Percentiles rank a stretch among this genome's conserved stretches.
These are phyloP conservation scores for Ligdia adustata DNA, from an alignment of 2,888 invertebrate genomes.

Conservation along the genomic window DNA sequence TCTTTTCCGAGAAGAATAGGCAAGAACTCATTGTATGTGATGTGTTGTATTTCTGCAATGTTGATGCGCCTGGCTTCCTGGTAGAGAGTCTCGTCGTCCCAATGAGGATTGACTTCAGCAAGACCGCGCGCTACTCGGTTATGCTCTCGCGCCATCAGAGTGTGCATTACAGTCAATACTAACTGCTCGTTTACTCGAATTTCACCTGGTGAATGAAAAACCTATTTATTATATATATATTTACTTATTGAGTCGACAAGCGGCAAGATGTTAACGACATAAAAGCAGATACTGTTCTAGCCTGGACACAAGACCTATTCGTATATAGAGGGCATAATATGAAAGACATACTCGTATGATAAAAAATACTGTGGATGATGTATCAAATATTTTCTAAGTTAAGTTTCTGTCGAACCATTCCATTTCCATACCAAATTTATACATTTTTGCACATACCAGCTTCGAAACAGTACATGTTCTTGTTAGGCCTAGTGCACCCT, in stretches of 20 bases:
- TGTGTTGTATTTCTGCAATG: constrained; percentile 94
- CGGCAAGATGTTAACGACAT: too few species aligned
- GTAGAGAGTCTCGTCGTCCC: constrained; percentile 96
- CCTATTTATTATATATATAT: too few species aligned
- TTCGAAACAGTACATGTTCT: constrained; percentile 96
- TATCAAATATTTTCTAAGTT: too few species aligned
- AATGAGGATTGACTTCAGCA: constrained; percentile 93
- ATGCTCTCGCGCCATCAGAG: constrained; percentile 95
- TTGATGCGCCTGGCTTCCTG: constrained; percentile 94
- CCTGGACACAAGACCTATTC: too few species aligned
- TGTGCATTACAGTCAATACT: constrained; percentile 95
- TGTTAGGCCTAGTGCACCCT: constrained; percentile 95
- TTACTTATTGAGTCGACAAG: too few species aligned
- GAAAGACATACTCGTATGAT: too few species aligned
- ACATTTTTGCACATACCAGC: constrained; percentile 89
- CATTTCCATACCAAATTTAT: too few species aligned
- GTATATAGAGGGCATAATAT: too few species aligned
- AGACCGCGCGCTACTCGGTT: constrained; percentile 92
- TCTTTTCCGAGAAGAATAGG: constrained; percentile 95
- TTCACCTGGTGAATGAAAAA: constrained; percentile 85
- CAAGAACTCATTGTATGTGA: constrained; percentile 95
- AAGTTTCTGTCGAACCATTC: too few species aligned
- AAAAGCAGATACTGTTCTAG: too few species aligned
- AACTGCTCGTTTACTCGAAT: constrained; percentile 96
- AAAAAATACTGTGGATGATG: too few species aligned